Conservation (phyloP, 1,140 invertebrate genomes). For the Saccostrea glomerata region DNA sequence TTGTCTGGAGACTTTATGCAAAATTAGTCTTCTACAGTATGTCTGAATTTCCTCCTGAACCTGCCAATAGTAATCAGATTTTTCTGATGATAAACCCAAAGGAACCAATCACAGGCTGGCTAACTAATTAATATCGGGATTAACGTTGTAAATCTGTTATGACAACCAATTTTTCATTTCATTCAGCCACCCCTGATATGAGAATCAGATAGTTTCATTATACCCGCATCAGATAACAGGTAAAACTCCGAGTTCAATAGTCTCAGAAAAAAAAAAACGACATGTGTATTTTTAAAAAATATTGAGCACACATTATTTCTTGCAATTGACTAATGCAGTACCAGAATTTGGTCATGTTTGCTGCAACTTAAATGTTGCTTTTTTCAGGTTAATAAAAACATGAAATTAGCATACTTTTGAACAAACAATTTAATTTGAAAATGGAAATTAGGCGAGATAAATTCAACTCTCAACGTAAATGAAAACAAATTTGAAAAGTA, state of each 20-base stretch:
- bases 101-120: conserved; percentile 19
- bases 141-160: conserved; percentile 13
- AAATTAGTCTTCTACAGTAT: conserved; percentile 23
- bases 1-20: not conserved
- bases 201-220: not conserved
- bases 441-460: too few species aligned
- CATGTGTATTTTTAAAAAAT: not conserved
- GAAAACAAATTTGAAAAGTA: not conserved
- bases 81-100: not conserved
- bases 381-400: too few species aligned
- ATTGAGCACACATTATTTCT: too few species aligned
- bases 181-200: not conserved
- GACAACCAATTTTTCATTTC: conserved; percentile 36
- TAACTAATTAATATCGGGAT: conserved; percentile 32
- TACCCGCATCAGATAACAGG: not conserved
- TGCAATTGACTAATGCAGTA: too few species aligned
- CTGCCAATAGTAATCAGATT: conserved; percentile 33
- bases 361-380: too few species aligned
- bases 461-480: too few species aligned
- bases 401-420: too few species aligned
- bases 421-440: too few species aligned
- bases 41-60: not conserved
- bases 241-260: not conserved
- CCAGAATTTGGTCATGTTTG: too few species aligned
- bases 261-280: not conserved